Evolutionary conservation across 2,797 vertebrate genomes (phyloP).

Genomic region (Sebastes cheni): DNA sequence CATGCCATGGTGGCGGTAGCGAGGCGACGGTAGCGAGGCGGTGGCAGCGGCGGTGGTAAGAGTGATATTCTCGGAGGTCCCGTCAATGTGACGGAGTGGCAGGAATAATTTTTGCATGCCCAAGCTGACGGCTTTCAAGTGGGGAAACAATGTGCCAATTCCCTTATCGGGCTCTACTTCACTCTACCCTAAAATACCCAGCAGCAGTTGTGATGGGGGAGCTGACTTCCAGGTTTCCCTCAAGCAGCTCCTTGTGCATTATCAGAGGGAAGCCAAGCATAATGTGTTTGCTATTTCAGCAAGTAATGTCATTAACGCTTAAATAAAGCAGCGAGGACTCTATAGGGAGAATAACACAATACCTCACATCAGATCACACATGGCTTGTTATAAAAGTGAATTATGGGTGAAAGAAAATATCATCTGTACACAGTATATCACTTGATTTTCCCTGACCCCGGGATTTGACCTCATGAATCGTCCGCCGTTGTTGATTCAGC

Average conservation of each 20-base stretch:
- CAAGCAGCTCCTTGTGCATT: slow-evolving; percentile 15
- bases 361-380: neutral
- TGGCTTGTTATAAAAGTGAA: neutral
- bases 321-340: neutral
- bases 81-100: slow-evolving; percentile 59
- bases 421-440: neutral
- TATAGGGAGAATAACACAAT: neutral
- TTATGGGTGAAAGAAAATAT: neutral
- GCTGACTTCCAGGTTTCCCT: slow-evolving; percentile 39
- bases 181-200: slow-evolving; percentile 61
- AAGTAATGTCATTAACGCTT: slow-evolving; percentile 10
- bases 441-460: neutral
- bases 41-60: neutral
- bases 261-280: slow-evolving; percentile 4
- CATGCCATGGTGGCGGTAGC: neutral
- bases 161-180: slow-evolving; percentile 55
- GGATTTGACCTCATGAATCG: neutral
- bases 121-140: slow-evolving; percentile 61
- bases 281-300: slow-evolving; percentile 13
- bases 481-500: neutral
- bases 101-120: slow-evolving; percentile 57
- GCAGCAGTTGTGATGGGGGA: slow-evolving; percentile 53
- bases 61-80: slow-evolving; percentile 50
- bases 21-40: neutral
- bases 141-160: slow-evolving; percentile 62